Percentiles rank a stretch among this genome's conserved stretches.
Conservation (phyloP, 2,113 vertebrate species). For the Bothrops jararaca region DNA sequence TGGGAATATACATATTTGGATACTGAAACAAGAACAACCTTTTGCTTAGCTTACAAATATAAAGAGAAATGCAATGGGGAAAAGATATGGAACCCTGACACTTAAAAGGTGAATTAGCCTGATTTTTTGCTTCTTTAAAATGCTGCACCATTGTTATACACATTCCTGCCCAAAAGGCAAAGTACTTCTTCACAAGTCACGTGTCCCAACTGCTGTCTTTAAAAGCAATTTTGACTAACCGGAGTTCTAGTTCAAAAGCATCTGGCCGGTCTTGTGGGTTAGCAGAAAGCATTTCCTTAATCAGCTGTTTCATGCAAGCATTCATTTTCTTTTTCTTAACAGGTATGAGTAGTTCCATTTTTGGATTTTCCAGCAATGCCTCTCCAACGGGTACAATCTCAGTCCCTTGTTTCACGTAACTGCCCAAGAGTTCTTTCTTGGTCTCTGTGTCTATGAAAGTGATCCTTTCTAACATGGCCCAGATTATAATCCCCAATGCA, state of each 20-base stretch:
- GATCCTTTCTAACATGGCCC: constrained; percentile 97
- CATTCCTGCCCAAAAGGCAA: constrained; percentile 37
- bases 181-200: constrained; percentile 67
- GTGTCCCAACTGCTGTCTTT: constrained; percentile 95
- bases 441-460: constrained; percentile 93
- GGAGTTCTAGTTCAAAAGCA: constrained; percentile 92
- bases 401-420: constrained; percentile 88
- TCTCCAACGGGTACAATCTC: constrained; percentile 92
- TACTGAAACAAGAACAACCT: constrained; percentile 39
- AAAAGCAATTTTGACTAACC: constrained; percentile 94
- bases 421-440: constrained; percentile 92
- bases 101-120: constrained; percentile 39
- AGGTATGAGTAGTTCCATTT: constrained; percentile 94
- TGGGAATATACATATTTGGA: constrained; percentile 32
- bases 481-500: constrained; percentile 93
- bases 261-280: constrained; percentile 95
- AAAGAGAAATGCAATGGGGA: not conserved
- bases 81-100: constrained; percentile 39
- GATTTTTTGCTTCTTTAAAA: constrained; percentile 48
- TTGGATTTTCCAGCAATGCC: constrained; percentile 93
- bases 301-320: constrained; percentile 88
- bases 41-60: not conserved
- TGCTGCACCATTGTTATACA: constrained; percentile 47
- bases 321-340: constrained; percentile 96
- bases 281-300: constrained; percentile 94